These are phyloP conservation scores for Euphonia xanthogaster DNA, from an alignment of 2,797 vertebrate genomes.

Conservation along the genomic window DNA sequence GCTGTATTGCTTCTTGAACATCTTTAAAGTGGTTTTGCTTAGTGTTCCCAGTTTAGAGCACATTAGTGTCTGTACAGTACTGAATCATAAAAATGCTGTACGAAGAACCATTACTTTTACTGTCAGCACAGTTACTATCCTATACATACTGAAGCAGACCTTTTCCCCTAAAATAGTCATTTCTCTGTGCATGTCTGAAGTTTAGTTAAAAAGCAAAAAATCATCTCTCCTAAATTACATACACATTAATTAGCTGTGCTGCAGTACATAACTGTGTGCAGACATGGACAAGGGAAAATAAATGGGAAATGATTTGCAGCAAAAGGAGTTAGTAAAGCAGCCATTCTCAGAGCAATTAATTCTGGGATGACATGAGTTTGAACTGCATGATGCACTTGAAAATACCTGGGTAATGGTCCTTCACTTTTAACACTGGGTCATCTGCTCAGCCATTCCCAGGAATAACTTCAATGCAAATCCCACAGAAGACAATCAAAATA, in stretches of 20 bases:
- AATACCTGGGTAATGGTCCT: background rate
- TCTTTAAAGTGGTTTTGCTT: background rate
- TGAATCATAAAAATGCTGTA: background rate
- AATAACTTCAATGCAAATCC: background rate
- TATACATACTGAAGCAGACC: background rate
- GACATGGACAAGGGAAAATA: rapidly evolving
- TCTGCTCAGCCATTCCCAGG: background rate
- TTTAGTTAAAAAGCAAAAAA: background rate
- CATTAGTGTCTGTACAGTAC: background rate
- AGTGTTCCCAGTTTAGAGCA: background rate
- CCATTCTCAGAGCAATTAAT: background rate
- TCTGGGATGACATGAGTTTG: background rate
- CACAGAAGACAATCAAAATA: background rate
- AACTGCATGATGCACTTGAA: background rate
- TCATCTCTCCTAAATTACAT: background rate
- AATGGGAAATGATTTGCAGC: rapidly evolving
- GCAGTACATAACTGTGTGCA: background rate
- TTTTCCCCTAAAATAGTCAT: background rate
- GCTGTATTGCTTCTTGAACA: background rate
- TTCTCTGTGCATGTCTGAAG: background rate
- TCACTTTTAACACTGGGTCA: background rate
- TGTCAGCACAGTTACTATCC: background rate
- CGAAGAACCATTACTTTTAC: background rate
- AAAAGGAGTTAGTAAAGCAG: background rate
- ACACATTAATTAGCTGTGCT: background rate